Evolutionary conservation across 2,888 invertebrate species (phyloP).

Genomic region (Acanthosepion lycidas): DNA sequence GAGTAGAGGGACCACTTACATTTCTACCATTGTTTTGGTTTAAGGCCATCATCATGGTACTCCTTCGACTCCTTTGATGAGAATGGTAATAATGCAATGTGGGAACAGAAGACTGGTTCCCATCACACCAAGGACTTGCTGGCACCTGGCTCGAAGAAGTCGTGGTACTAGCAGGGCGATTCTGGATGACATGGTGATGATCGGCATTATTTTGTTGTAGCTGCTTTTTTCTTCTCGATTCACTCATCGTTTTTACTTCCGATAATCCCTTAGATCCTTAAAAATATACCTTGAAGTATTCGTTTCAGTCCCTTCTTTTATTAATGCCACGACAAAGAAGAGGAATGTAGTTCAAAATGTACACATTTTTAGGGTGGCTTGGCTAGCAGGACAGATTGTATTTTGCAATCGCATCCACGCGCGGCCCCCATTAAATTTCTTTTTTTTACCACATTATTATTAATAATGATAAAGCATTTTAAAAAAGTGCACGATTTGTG

Average conservation of each 20-base stretch:
- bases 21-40: constrained; percentile 33
- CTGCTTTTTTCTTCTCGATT: no score
- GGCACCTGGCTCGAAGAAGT: neutral
- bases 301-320: no score
- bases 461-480: no score
- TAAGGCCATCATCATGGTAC: constrained; percentile 21
- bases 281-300: no score
- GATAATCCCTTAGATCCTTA: no score
- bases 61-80: neutral
- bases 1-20: neutral
- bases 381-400: neutral
- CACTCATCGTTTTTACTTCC: no score
- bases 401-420: neutral
- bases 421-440: neutral
- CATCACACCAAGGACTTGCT: neutral
- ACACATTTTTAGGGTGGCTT: neutral
- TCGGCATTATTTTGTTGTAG: neutral
- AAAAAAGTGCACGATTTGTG: no score
- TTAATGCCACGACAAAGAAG: neutral
- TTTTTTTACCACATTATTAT: neutral
- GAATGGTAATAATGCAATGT: neutral
- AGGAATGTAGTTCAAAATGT: neutral
- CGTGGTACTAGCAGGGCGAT: neutral
- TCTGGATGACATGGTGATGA: neutral
- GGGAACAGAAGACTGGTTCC: neutral